Conservation (phyloP, 2,888 invertebrate genomes). For the Boloria euphrosyne region DNA sequence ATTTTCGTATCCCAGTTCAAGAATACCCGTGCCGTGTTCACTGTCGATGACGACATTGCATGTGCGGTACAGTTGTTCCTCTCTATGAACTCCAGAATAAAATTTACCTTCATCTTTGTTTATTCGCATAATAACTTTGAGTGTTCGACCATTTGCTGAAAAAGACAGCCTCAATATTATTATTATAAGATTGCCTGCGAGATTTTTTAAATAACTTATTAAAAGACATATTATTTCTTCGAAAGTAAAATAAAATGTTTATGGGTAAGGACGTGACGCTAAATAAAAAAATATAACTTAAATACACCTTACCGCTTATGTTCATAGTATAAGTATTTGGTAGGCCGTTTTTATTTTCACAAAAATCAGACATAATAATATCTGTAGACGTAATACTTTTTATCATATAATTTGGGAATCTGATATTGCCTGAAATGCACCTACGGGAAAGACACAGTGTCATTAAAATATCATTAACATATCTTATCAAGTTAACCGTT, state of each 20-base stretch:
- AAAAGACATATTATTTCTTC: background rate
- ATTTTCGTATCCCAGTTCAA: constrained; percentile 62
- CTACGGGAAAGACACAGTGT: constrained; percentile 54
- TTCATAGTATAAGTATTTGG: constrained; percentile 75
- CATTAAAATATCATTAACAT: too few species aligned
- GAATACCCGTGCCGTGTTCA: constrained; percentile 57
- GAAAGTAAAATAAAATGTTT: background rate
- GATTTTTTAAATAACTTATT: background rate
- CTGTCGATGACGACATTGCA: constrained; percentile 59
- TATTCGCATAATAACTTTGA: constrained; percentile 59
- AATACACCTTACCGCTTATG: constrained; percentile 69
- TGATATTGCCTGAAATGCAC: constrained; percentile 78
- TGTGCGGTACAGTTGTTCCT: constrained; percentile 54
- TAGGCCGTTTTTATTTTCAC: constrained; percentile 61
- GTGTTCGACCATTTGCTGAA: constrained; percentile 52
- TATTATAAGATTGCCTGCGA: background rate
- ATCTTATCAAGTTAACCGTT: too few species aligned
- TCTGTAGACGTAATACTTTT: constrained; percentile 71
- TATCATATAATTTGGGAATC: constrained; percentile 67
- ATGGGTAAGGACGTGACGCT: background rate
- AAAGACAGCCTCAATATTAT: constrained; percentile 24
- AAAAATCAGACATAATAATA: constrained; percentile 73
- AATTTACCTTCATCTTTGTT: constrained; percentile 52
- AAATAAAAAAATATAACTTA: background rate
- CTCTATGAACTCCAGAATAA: constrained; percentile 58